phyloP scores from a whole-genome alignment of 2,113 vertebrate species.

The Steatornis caripensis region DNA sequence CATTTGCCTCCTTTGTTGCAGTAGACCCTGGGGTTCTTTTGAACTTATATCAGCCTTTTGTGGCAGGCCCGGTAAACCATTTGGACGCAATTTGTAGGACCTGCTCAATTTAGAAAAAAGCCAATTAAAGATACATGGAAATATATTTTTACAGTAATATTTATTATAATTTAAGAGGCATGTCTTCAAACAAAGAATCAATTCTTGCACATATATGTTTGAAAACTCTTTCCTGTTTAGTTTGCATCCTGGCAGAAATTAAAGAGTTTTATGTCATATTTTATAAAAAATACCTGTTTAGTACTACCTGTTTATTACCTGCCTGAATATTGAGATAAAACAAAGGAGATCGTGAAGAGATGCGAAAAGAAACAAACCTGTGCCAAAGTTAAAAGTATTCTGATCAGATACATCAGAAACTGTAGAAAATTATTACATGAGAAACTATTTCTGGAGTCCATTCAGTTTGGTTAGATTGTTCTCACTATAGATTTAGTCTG shows the following conservation, averaged over 20 bases:
- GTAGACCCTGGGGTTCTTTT: not conserved
- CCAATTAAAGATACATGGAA: not conserved
- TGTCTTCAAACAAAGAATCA: not conserved
- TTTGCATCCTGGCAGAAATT: not conserved
- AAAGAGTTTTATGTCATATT: not conserved
- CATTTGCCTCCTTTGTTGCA: not conserved
- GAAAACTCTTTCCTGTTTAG: not conserved
- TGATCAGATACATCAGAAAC: not conserved
- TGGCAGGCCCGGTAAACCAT: not conserved
- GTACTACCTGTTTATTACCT: too few species aligned
- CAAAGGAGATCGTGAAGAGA: not conserved
- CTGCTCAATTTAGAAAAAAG: not conserved
- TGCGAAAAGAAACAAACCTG: not conserved
- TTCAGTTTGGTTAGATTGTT: not conserved
- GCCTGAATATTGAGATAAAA: not conserved
- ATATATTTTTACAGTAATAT: not conserved
- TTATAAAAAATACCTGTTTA: not conserved
- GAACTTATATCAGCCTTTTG: not conserved
- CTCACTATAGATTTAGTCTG: not conserved
- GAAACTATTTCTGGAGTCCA: not conserved
- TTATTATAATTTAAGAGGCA: not conserved
- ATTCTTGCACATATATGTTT: not conserved
- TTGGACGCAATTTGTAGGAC: not conserved
- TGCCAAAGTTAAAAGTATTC: not conserved
- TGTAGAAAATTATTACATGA: not conserved